Evolutionary conservation across 2,113 vertebrate genomes (phyloP), one percentile per base, ranked within the genome.

Genomic region (Porphyrio hochstetteri): DNA sequence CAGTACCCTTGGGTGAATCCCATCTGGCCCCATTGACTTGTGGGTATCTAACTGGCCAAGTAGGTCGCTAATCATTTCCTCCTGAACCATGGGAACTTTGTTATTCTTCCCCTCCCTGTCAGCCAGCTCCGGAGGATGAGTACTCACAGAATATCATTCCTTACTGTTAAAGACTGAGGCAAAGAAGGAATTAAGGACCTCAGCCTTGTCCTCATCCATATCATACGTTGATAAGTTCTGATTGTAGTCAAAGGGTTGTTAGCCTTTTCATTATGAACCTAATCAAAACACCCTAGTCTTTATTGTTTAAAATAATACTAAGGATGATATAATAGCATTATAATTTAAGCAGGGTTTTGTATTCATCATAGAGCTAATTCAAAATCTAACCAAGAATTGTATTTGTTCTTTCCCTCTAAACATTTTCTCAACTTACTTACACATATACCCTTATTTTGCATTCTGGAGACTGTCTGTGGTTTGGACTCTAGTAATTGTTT

Each of bases 251-350:
- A 97, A 90, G 65, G 56, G 29, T 33, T 63, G 28, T 71, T 92
- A 94, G 35, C 50, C 57, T 95, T 95, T 96, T 93, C 56, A 50
- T 95, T 94, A 97, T 94, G 86, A 95, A 85, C 69, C 33, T 40
- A 97, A 96, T 95, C 97, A 96, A 93, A 92, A 91, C 27, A 56
- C 93, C 68, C 74, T 93, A 53, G 67, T 60, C 70, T 96, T 95
- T 96, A 91, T 86, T 21, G 0, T n/a, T 70, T 93, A 91, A 92
- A 96, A 70, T 83, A 92, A 55, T 35, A 90, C 89, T 95, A 95
- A 95, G 56, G 7, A 20, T 89, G 16, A 48, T 48, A 48, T 48
- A 21, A 48, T 48, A 48, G 21, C 46, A 48, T 48, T 48, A 77
- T 83, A 95, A 95, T 86, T 97, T 95, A 95, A 97, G 35, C 23